Percentiles rank a stretch among this genome's conserved stretches.
These are phyloP conservation scores for Podarcis lilfordi DNA, from an alignment of 2,797 vertebrate species.

Conservation along the genomic window DNA sequence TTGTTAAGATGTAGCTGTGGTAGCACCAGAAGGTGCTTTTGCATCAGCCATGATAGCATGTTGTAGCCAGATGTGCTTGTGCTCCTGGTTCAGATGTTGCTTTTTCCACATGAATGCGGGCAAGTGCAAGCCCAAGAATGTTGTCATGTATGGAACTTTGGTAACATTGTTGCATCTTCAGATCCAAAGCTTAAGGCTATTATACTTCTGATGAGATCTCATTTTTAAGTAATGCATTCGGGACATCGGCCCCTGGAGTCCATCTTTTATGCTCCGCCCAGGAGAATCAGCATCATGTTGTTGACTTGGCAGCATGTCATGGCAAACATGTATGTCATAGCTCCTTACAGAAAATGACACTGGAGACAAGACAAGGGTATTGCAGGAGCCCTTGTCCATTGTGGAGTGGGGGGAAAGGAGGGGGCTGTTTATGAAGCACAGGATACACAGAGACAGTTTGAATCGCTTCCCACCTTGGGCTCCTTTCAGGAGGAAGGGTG, in stretches of 20 bases:
- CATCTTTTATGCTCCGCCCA: background rate
- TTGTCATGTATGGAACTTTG: background rate
- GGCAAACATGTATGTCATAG: background rate
- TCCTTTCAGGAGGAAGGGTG: no score
- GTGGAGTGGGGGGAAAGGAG: no score
- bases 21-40: background rate
- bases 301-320: background rate
- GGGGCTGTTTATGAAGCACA: no score
- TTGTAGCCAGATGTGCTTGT: background rate
- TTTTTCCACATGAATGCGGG: no score
- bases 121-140: background rate
- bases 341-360: background rate
- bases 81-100: background rate
- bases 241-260: background rate
- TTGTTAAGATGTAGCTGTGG: background rate
- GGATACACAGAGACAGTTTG: background rate
- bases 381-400: background rate
- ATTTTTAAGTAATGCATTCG: background rate
- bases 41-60: background rate
- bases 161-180: no score
- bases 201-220: background rate
- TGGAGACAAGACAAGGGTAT: background rate
- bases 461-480: no score
- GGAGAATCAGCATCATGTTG: background rate
- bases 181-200: background rate